Base-by-base conservation (phyloP, 2,797 vertebrate species). In the Hypotaenidia okinawae region DNA sequence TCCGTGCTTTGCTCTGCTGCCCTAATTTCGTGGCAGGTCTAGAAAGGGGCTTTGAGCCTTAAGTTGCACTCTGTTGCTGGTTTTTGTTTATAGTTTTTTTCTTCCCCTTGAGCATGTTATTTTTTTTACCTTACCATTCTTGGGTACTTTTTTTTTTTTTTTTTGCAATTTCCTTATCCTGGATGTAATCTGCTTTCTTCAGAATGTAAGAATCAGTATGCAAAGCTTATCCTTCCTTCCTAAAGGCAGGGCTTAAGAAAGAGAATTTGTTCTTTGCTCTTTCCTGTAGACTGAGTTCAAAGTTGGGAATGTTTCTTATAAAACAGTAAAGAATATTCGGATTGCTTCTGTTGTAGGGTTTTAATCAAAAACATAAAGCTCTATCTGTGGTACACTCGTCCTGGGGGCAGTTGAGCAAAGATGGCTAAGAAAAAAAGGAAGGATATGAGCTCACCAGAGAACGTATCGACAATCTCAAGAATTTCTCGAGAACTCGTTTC, bases 191-290 rank as follows among this genome's bases (percentile, higher is more conserved):
- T 94, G 77, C 93, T 94, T 94, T 94, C 88, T 95, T 90, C 59
- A 89, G 89, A 93, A 90, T 90, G 77, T 74, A 89, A 77, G 91
- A 97, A 94, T 94, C 72, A 13, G 74, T 94, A 96, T 95, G 94
- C 87, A 82, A 82, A 93, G 91, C 89, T 95, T 93, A 91, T 95
- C 84, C 87, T 94, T 91, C 87, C 94, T 95, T 94, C 89, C 93
- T 94, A 90, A 96, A 94, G 94, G 87, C 91, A 94, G 37, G 58
- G 88, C 93, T 97, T 95, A 95, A 93, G 91, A 94, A 82, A 84
- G 73, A 94, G 76, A 95, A 87, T 87, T 87, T n/a, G 84, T 84
- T 91, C 83, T 59, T 81, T 77, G 93, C n/a, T 86, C 66, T 89
- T 93, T 96, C 91, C 73, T 84, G 57, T 62, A 90, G 91, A 54